Conservation (phyloP, 2,888 invertebrate genomes). For the Eremobia ochroleuca region DNA sequence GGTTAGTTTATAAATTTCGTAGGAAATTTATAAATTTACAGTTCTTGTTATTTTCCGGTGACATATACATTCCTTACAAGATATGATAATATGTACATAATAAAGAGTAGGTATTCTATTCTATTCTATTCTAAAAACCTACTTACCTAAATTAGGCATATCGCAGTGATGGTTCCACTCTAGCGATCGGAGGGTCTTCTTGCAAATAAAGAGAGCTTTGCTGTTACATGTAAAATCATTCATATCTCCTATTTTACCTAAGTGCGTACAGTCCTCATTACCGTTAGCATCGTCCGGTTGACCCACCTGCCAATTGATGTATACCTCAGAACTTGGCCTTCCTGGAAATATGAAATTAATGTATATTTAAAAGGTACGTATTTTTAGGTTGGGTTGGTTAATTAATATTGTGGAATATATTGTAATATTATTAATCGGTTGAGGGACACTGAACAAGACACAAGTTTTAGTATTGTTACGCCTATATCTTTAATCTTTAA, state of each 20-base stretch:
- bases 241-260: slow-evolving; percentile 55
- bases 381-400: background rate
- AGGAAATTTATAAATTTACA: too few relatives aligned
- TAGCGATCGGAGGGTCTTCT: slow-evolving; percentile 75
- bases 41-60: too few relatives aligned
- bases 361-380: background rate
- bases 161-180: slow-evolving; percentile 81
- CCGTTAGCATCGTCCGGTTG: slow-evolving; percentile 78
- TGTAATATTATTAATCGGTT: background rate
- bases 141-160: slow-evolving; percentile 81
- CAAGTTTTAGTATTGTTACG: background rate
- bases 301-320: slow-evolving; percentile 76
- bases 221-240: slow-evolving; percentile 77
- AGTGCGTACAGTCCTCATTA: slow-evolving; percentile 76
- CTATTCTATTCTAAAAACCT: too few relatives aligned
- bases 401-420: background rate
- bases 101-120: too few relatives aligned
- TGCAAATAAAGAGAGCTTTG: slow-evolving; percentile 81
- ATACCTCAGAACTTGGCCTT: slow-evolving; percentile 74
- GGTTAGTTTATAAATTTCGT: too few relatives aligned
- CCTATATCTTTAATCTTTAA: too few relatives aligned
- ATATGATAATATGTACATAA: too few relatives aligned
- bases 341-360: slow-evolving; percentile 70
- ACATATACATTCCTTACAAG: too few relatives aligned
- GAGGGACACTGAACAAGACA: background rate